phyloP scores from a whole-genome alignment of 2,113 vertebrate species.

The Embiotoca jacksoni region DNA sequence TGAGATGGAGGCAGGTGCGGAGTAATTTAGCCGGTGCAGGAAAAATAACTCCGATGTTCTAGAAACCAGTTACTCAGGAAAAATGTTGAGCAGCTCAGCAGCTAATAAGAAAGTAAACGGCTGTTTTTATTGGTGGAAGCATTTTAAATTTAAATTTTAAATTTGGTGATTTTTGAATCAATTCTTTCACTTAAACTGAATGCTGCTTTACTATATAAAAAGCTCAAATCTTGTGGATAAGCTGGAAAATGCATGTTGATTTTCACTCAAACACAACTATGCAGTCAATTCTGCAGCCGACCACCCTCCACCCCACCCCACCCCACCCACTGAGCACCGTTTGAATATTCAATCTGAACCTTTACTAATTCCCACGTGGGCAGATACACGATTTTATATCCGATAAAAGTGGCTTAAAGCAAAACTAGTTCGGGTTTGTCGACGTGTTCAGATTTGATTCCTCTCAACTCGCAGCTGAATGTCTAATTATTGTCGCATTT shows the following conservation, averaged over 20 bases:
- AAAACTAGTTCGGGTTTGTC: background rate
- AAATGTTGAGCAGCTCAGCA: constrained; percentile 6
- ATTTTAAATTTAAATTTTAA: background rate
- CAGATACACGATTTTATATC: background rate
- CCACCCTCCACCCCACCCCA: too few relatives aligned
- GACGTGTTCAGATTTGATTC: background rate
- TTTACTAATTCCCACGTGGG: background rate
- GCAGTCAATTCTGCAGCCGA: too few relatives aligned
- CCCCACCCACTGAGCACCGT: background rate
- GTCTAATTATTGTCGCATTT: background rate
- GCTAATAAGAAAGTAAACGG: constrained; percentile 5
- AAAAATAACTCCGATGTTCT: background rate
- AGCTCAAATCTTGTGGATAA: background rate
- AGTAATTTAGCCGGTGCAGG: background rate
- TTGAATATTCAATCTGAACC: background rate
- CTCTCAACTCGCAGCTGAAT: background rate
- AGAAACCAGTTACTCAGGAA: constrained; percentile 30
- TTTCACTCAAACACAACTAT: background rate
- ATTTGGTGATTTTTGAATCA: background rate
- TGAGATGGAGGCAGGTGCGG: constrained; percentile 37
- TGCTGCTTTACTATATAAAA: background rate
- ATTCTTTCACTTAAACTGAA: background rate
- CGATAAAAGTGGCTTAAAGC: constrained; percentile 15
- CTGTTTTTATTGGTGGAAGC: background rate
- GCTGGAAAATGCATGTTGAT: constrained; percentile 9